Conservation (phyloP, 1,140 invertebrate species). For the Phymastichus coffea region DNA sequence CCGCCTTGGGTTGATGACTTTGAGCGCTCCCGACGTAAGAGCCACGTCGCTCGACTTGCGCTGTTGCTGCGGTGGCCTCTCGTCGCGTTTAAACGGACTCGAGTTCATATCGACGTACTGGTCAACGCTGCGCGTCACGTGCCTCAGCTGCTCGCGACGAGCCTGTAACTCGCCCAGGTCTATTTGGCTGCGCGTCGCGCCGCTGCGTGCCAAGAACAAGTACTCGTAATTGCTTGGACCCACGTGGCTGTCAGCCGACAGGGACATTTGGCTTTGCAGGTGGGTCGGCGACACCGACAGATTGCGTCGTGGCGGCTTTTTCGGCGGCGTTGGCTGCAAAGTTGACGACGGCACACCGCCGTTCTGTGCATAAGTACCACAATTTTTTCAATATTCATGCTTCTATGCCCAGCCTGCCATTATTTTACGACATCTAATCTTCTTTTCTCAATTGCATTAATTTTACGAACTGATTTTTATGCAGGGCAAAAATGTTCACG, state of each 20-base stretch:
- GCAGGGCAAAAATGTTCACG: too few relatives aligned
- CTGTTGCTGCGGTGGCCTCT: slow-evolving; percentile 46
- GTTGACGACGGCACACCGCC: slow-evolving; percentile 13
- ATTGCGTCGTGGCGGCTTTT: slow-evolving; percentile 83
- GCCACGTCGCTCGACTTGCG: slow-evolving; percentile 50
- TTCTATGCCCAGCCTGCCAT: too few relatives aligned
- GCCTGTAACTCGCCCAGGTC: slow-evolving; percentile 68
- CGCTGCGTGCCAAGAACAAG: slow-evolving; percentile 60
- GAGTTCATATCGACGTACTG: slow-evolving; percentile 74
- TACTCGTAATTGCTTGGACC: slow-evolving; percentile 64
- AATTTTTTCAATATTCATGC: too few relatives aligned
- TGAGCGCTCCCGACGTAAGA: slow-evolving; percentile 66
- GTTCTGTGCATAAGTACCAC: slow-evolving; percentile 6
- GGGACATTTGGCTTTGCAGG: slow-evolving; percentile 58
- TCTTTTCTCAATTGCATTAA: too few relatives aligned
- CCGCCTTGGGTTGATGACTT: slow-evolving; percentile 70
- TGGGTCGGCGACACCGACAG: slow-evolving; percentile 81
- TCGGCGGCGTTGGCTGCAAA: slow-evolving; percentile 77
- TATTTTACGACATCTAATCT: too few relatives aligned
- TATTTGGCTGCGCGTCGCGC: slow-evolving; percentile 64
- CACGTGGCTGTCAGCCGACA: slow-evolving; percentile 57
- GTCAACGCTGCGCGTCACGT: slow-evolving; percentile 69
- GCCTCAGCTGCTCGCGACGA: slow-evolving; percentile 61
- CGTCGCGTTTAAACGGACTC: slow-evolving; percentile 52
- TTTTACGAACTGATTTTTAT: too few relatives aligned